A percentile compares a stretch with the other conserved stretches of the same genome.
Conservation (phyloP, 2,888 invertebrate species). For the Himalopsyche kuldschensis region DNA sequence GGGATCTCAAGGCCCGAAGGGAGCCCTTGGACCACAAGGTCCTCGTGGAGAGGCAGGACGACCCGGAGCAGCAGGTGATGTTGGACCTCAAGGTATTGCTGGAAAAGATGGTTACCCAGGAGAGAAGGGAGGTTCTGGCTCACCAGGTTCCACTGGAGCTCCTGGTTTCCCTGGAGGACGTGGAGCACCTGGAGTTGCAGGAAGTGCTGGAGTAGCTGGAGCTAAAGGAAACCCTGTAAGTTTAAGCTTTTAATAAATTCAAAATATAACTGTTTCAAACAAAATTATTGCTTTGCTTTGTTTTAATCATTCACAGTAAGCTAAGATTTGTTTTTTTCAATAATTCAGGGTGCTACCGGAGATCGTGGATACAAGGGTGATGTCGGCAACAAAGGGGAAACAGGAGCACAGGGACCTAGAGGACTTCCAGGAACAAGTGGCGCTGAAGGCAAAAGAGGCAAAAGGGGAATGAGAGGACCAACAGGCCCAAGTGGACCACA, state of each 20-base stretch:
- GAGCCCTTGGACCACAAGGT: conserved; percentile 80
- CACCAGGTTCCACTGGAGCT: conserved; percentile 70
- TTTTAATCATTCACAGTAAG: neutral
- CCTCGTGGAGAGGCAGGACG: conserved; percentile 79
- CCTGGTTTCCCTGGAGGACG: conserved; percentile 83
- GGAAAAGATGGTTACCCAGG: conserved; percentile 81
- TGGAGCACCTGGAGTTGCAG: conserved; percentile 74
- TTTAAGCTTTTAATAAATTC: neutral
- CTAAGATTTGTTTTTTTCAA: neutral
- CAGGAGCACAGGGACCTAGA: conserved; percentile 71
- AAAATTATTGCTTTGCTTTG: neutral
- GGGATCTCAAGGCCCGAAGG: conserved; percentile 75
- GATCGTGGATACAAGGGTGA: conserved; percentile 83
- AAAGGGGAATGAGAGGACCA: conserved; percentile 76
- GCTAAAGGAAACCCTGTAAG: conserved; percentile 73
- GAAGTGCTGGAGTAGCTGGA: conserved; percentile 74
- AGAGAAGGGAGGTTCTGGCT: conserved; percentile 78
- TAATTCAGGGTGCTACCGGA: conserved; percentile 69
- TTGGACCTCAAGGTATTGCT: conserved; percentile 72
- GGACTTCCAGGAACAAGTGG: conserved; percentile 76
- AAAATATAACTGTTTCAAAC: neutral
- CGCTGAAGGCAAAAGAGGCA: conserved; percentile 80
- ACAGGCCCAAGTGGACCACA: conserved; percentile 70
- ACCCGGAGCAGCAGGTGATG: conserved; percentile 75
- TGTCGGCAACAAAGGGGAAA: conserved; percentile 73